Base-by-base conservation (phyloP, 2,113 vertebrate genomes). In the Daboia siamensis region DNA sequence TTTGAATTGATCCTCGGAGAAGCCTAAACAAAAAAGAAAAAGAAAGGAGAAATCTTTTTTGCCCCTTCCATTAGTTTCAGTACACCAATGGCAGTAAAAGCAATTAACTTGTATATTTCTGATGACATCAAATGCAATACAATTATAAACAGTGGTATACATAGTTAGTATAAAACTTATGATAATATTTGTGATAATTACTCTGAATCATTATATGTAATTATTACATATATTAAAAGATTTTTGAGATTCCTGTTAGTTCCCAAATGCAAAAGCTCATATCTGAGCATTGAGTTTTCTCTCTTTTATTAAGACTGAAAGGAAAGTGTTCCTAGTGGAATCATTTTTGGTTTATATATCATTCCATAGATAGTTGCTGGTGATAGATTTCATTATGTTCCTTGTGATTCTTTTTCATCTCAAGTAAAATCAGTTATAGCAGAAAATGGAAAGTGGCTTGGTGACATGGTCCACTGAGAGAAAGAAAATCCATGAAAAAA, bases 311-410 rank as follows among this genome's bases (percentile, higher is more conserved):
- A 91, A 95, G 29, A 6, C 29, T 29, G 93, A 94, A 94, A 51
- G 88, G 11, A 17, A 93, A 93, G 44, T 85, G 92, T 96, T 64
- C 90, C 59, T 88, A 99, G 98, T 98, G 98, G 97, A 48, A 96
- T 95, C 44, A 97, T 95, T 92, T 98, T 97, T 86, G 98, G 98
- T 4, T 95, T 90, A 86, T 99, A 99, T 33, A 93, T 97, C 97
- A 56, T 97, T 98, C 99, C 99, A 99, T 51, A 98, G 98, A 88
- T 97, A 97, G 11, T 97, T 95, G 51, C 97, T 98, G 91, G 96
- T 93, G 90, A 99, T 95, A 51, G 98, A 97, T 93, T 98, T 90
- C 0, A 98, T 96, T 1, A 93, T 94, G 93, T 99, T 98, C 89
- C 95, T 94, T 56, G 98, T 98, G 33, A 96, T 95, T 96, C 98